Conservation (phyloP, 2,797 vertebrate genomes). For the Pangasius larnaudii region DNA sequence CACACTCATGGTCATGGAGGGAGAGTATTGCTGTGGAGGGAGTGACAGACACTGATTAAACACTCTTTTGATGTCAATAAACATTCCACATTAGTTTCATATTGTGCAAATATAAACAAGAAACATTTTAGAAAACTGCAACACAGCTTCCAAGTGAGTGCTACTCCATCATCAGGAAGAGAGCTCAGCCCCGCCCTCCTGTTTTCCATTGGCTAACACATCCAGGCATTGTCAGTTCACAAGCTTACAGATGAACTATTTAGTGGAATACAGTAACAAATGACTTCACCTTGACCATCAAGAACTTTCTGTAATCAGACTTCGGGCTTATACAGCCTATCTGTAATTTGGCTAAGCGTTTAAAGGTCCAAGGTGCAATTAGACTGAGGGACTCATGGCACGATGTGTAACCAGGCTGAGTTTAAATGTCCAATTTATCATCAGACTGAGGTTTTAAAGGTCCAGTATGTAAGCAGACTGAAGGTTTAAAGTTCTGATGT, state of each 20-base stretch:
- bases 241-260: not conserved
- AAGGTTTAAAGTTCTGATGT: not conserved
- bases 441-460: not conserved
- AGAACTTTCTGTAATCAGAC: not conserved
- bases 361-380: not conserved
- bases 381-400: not conserved
- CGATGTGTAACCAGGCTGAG: too few species aligned
- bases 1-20: constrained; percentile 99
- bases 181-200: not conserved
- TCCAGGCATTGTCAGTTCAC: not conserved
- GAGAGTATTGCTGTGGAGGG: constrained; percentile 87
- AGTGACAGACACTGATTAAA: constrained; percentile 41
- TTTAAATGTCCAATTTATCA: not conserved
- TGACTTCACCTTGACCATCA: not conserved
- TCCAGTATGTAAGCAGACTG: not conserved
- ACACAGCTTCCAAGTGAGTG: not conserved
- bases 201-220: not conserved
- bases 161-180: not conserved
- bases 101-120: not conserved
- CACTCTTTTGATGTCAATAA: not conserved
- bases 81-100: not conserved
- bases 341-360: not conserved
- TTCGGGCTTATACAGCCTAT: not conserved
- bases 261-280: not conserved
- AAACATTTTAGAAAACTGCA: not conserved